Evolutionary conservation across 2,797 vertebrate genomes (phyloP), one percentile per base, ranked within the genome.

Genomic region (Brachymystax lenok): DNA sequence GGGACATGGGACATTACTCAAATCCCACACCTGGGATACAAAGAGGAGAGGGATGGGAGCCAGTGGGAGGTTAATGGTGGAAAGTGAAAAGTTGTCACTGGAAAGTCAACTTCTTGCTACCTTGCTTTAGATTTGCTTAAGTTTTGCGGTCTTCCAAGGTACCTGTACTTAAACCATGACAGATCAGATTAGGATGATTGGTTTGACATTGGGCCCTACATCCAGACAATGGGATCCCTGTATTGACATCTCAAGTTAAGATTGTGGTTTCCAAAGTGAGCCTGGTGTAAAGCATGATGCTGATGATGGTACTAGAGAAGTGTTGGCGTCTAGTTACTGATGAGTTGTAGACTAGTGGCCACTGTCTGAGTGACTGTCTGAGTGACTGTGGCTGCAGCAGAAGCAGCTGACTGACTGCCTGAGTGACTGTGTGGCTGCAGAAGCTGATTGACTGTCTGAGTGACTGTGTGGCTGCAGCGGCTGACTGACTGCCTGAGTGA

Each of bases 1-100:
- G 64, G 28, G 64, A 30, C 40, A 63, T 63, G 21, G 21, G 59
- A 76, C 79, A 88, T 85, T 74, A 85, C 84, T 86, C 80, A 77
- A 85, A 73, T 68, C 66, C 66, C 66, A 17, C 0, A 68, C 13
- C 27, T 17, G 28, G 30, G 28, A 33, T 16, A 30, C 16, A 68
- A 6, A 68, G 14, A 27, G 64, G 64, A 67, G 27, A 28, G 14
- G 27, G n/a, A 63, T 24, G 24, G 59, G 59, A 10, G 21, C n/a
- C 21, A 24, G 10, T 63, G 59, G n/a, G 24, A 63, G 21, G 59
- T 63, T 63, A 63, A 63, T 63, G 21, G 59, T 24, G 59, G 28
- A 67, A 5, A 67, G 28, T 68, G 28, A 68, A 68, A 33, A 19
- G 27, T 59, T 63, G 27, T 63, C 21, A 63, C 21, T 24, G 12